Percentiles rank a stretch among this genome's conserved stretches.
phyloP scores from a whole-genome alignment of 1,140 invertebrate species.

The Dreissena polymorpha region DNA sequence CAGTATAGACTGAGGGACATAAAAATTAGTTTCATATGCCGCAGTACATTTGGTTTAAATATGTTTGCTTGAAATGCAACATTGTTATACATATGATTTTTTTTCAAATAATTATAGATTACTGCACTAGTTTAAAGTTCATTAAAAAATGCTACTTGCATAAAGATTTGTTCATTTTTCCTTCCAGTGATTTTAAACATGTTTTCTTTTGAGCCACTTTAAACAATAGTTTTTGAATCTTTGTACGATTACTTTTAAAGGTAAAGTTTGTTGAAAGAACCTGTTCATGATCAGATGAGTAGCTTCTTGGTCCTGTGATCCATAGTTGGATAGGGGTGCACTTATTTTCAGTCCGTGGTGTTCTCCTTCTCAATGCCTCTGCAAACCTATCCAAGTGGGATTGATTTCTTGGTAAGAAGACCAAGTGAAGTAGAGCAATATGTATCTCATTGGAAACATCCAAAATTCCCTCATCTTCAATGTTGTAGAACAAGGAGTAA shows the following conservation, averaged over 20 bases:
- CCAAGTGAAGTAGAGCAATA: too few relatives aligned
- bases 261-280: background rate
- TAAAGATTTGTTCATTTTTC: background rate
- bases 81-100: background rate
- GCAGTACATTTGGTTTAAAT: background rate
- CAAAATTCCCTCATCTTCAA: too few relatives aligned
- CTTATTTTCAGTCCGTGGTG: constrained; percentile 39
- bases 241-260: background rate
- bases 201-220: background rate
- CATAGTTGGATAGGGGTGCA: constrained; percentile 24
- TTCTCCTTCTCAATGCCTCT: constrained; percentile 41
- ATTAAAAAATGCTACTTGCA: background rate
- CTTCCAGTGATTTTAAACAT: too few relatives aligned
- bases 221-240: background rate
- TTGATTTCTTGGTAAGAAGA: constrained; percentile 52
- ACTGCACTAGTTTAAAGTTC: background rate
- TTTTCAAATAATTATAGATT: background rate
- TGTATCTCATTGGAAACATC: too few relatives aligned
- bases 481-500: too few relatives aligned
- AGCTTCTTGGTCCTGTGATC: background rate
- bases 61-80: background rate
- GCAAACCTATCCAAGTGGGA: constrained; percentile 41
- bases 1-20: too few relatives aligned
- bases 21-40: too few relatives aligned
- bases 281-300: background rate